Base-by-base conservation (phyloP, 1,140 invertebrate genomes). In the Heliothis virescens region DNA sequence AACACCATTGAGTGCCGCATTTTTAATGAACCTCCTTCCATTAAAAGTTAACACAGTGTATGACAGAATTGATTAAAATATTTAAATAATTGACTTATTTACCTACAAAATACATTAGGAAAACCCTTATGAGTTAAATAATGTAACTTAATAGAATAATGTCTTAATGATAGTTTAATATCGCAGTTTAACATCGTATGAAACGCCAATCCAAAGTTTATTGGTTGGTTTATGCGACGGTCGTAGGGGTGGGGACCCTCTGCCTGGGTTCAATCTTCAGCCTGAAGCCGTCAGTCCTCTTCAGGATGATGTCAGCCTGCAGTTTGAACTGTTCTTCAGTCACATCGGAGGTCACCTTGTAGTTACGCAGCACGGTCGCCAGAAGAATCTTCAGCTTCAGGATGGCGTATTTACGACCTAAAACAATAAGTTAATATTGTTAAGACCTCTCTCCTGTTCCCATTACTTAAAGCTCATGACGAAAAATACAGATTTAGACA, bases 321-420 rank as follows among this genome's bases (percentile, higher is more conserved):
- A 98, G 95, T 79, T 96, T 94, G 90, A 97, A 97, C 79, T 98
- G 96, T 29, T 96, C 93, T 80, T 97, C 96, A 75, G 96, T 96
- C 10, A 97, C 89, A 79, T 96, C 95, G 1, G 97, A 97, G 13
- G 93, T 93, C 18, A 97, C 94, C 63, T 96, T 96, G 95, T 97
- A 99, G 87, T 98, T 97, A 48, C 98, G 96, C 67, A 99, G 94
- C 47, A 99, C 96, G 16, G 97, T 98, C 0, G 98, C 97, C 7
- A 99, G 94, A 0, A 98, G 93, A n/a, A 98, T 96, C 92, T 98
- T 98, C 78, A 98, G 95, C 89, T 99, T 98, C 62, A 98, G 95
- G 95, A 98, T 96, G 1, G 98, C 98, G 93, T 98, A 99, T 93
- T 98, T 98, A 71, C 98, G 97, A 76, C 97, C 97, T 96, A 83